These are phyloP conservation scores for Pangasianodon gigas DNA, from an alignment of 2,113 vertebrate species.

Conservation along the genomic window DNA sequence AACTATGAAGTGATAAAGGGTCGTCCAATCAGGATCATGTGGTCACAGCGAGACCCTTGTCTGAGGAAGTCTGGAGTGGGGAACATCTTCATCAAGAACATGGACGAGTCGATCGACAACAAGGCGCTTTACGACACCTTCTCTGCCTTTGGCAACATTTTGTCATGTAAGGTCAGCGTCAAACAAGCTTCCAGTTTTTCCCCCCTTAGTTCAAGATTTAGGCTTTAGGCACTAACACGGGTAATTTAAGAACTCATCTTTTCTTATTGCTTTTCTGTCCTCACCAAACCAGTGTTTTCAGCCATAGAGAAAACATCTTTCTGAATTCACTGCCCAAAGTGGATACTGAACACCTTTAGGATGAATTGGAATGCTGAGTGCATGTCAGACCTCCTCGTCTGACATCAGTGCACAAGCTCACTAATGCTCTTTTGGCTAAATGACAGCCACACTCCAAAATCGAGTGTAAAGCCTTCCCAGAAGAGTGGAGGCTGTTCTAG, in stretches of 20 bases:
- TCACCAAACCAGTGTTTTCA: background rate
- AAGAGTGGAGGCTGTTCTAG: background rate
- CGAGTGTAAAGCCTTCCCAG: background rate
- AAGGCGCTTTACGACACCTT: conserved; percentile 97
- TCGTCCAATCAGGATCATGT: conserved; percentile 95
- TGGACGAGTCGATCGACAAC: conserved; percentile 97
- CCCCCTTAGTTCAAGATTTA: background rate
- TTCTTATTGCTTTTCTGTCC: background rate
- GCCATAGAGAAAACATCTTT: background rate
- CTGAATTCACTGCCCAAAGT: background rate
- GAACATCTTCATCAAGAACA: conserved; percentile 98
- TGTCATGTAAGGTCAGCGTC: conserved; percentile 90
- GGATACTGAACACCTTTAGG: background rate
- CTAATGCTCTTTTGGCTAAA: background rate
- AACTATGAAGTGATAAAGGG: conserved; percentile 97
- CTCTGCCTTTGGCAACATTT: conserved; percentile 94
- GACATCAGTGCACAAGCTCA: background rate
- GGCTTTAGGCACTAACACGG: background rate
- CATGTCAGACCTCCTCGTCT: background rate
- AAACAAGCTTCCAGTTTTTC: background rate
- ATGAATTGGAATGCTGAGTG: too few relatives aligned
- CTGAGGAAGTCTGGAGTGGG: conserved; percentile 94
- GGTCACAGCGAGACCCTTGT: conserved; percentile 94
- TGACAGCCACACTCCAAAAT: background rate
- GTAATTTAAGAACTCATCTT: background rate